Conservation (phyloP, 2,888 invertebrate genomes). For the Aelia acuminata region DNA sequence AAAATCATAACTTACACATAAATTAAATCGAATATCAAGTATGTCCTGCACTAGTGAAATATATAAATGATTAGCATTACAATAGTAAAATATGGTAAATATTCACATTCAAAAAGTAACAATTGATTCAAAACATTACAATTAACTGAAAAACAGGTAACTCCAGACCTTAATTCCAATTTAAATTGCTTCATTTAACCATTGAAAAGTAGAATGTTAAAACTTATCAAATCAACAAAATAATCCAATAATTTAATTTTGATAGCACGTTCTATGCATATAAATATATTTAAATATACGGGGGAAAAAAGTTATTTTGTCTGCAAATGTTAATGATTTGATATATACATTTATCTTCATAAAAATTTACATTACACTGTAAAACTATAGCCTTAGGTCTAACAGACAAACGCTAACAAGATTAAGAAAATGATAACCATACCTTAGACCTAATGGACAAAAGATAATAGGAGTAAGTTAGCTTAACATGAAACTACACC, state of each 20-base stretch:
- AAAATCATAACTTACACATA: background rate
- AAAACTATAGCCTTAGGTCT: too few species aligned
- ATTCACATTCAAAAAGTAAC: background rate
- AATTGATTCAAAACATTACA: background rate
- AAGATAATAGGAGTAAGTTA: too few species aligned
- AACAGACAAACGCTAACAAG: too few species aligned
- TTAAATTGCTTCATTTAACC: background rate
- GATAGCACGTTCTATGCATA: too few species aligned
- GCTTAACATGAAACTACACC: too few species aligned
- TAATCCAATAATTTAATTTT: background rate
- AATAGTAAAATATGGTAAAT: background rate
- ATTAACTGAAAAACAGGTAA: background rate
- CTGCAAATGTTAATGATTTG: too few species aligned
- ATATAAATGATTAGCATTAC: background rate
- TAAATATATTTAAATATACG: too few species aligned
- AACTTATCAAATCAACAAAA: background rate
- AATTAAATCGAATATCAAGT: too few species aligned
- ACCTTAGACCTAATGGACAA: background rate
- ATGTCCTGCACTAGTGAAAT: too few species aligned
- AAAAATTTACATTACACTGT: background rate
- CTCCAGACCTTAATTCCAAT: background rate
- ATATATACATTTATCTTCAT: background rate
- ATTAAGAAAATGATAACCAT: background rate
- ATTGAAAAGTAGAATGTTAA: background rate
- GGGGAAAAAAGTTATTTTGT: too few species aligned